Evolutionary conservation across 2,888 invertebrate species (phyloP).

Genomic region (Thereva unica): DNA sequence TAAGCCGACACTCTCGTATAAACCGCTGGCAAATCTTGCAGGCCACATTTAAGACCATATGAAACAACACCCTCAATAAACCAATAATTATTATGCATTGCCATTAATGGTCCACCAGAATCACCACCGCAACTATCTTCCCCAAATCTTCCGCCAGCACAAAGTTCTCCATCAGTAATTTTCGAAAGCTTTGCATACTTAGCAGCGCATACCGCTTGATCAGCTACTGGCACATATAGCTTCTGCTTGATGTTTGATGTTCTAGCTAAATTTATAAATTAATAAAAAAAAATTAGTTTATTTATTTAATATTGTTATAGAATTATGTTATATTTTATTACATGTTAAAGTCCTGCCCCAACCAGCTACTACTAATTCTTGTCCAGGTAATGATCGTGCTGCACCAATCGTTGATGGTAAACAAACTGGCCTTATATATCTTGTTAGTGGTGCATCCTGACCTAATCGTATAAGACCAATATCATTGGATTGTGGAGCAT

Average conservation of each 20-base stretch:
- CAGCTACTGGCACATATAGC: slow-evolving; percentile 62
- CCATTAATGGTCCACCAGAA: slow-evolving; percentile 78
- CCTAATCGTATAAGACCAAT: slow-evolving; percentile 71
- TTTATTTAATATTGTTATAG: slow-evolving; percentile 24
- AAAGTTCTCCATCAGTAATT: slow-evolving; percentile 61
- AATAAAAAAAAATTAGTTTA: background rate
- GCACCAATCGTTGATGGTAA: slow-evolving; percentile 56
- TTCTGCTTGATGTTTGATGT: slow-evolving; percentile 64
- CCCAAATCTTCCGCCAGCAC: slow-evolving; percentile 69
- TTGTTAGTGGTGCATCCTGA: slow-evolving; percentile 61
- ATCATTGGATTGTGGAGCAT: slow-evolving; percentile 69
- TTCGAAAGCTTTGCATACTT: no score
- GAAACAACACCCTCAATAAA: slow-evolving; percentile 69
- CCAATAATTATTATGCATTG: slow-evolving; percentile 59
- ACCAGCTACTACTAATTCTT: slow-evolving; percentile 62
- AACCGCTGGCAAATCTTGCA: slow-evolving; percentile 67
- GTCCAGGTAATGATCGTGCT: slow-evolving; percentile 44
- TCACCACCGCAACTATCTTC: slow-evolving; percentile 77
- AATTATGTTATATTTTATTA: slow-evolving; percentile 30
- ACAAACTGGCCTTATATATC: slow-evolving; percentile 65
- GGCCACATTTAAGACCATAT: slow-evolving; percentile 69
- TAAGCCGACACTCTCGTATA: slow-evolving; percentile 69
- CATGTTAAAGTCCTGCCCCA: slow-evolving; percentile 65
- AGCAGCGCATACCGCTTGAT: slow-evolving; percentile 48
- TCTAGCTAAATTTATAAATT: slow-evolving; percentile 44